These are phyloP conservation scores for Axis porcinus DNA, from an alignment of 2,113 vertebrate species.

Conservation along the genomic window DNA sequence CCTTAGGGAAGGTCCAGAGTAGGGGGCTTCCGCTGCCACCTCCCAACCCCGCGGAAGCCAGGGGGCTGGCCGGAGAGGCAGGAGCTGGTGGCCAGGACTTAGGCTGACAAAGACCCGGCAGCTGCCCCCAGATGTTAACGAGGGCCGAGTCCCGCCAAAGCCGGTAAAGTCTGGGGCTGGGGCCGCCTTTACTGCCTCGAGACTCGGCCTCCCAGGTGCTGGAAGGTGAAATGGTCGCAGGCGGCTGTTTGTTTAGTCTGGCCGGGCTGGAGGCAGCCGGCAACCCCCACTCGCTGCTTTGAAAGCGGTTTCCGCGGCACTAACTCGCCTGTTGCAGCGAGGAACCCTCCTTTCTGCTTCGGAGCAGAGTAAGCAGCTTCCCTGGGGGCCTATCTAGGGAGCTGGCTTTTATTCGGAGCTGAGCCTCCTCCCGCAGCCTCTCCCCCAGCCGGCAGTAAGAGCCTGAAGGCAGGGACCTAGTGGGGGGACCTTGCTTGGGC, in stretches of 20 bases:
- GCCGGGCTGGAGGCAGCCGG: not conserved
- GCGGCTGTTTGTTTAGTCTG: conserved; percentile 75
- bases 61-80: not conserved
- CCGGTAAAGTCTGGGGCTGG: not conserved
- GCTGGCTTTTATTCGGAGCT: conserved; percentile 63
- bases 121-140: conserved; percentile 27
- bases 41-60: not conserved
- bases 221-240: conserved; percentile 66
- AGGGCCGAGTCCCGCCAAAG: not conserved
- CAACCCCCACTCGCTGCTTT: conserved; percentile 46
- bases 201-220: conserved; percentile 61
- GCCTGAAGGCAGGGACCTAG: not conserved
- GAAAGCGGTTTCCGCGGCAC: conserved; percentile 19
- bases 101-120: conserved; percentile 45
- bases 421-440: conserved; percentile 13
- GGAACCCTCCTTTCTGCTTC: conserved; percentile 48
- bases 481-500: not conserved
- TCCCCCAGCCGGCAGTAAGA: not conserved
- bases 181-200: conserved; percentile 31
- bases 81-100: not conserved
- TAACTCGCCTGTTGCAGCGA: conserved; percentile 47
- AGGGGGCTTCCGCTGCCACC: not conserved
- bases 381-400: conserved; percentile 51
- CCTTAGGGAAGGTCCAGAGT: not conserved
- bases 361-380: conserved; percentile 46